Base-by-base conservation (phyloP, 2,797 vertebrate genomes). In the Babyrousa celebensis region DNA sequence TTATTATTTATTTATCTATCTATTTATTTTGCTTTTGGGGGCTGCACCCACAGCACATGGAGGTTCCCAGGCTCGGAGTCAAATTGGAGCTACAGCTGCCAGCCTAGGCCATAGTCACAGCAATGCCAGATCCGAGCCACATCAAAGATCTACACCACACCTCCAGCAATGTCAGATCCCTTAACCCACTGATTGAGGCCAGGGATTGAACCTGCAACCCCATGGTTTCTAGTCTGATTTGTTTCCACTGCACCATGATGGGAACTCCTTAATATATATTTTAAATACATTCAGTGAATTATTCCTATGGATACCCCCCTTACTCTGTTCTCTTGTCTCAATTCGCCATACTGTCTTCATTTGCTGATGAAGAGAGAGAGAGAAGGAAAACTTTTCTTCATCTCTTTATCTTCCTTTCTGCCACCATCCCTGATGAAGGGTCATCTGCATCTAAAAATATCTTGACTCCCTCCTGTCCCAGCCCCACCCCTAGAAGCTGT, bases 351-450 rank as follows among this genome's bases (percentile, higher is more conserved):
- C 52, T 56, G 12, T 82, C 68, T 75, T 94, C 40, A 27, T 67
- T 85, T 25, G 14, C 2, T 58, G 52, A 80, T 54, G 23, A 62
- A 87, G 23, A 62, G 65, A 62, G 29, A 85, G 27, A 54, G 12
- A 70, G 11, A 87, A n/a, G 77, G 43, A 68, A 16, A 85, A 48
- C 40, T 12, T 89, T 78, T 60, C 20, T 84, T 52, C 14, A 48
- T 80, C 7, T 80, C 12, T 70, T 91, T n/a, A 14, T 68, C 32
- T 82, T 71, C 91, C 71, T 85, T 89, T 93, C 48, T 68, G 23
- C 29, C 18, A 62, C 27, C 14, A 72, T 77, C 78, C 36, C 14
- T 78, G 32, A 27, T n/a, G 29, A 60, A 65, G 6, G 1, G 78
- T 27, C 21, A 56, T 40, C 9, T 91, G 27, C 67, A 6, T 29